These are phyloP conservation scores for Ceratitis capitata DNA, from an alignment of 1,140 invertebrate genomes.

Conservation along the genomic window DNA sequence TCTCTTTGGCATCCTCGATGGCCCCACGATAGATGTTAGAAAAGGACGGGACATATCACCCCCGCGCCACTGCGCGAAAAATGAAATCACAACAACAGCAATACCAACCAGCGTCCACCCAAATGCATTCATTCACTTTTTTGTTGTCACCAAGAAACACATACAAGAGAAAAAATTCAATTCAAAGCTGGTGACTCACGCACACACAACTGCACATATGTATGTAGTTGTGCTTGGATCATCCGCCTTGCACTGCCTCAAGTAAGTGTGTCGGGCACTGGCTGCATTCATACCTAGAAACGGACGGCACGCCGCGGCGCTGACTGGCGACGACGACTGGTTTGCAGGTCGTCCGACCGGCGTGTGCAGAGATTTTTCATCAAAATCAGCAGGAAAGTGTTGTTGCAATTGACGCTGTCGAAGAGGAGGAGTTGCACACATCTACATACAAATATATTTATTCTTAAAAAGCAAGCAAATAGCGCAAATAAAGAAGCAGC, in stretches of 20 bases:
- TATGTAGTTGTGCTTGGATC: background rate
- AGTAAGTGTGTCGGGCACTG: background rate
- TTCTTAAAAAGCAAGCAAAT: background rate
- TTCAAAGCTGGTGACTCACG: background rate
- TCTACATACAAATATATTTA: background rate
- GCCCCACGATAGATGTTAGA: no score
- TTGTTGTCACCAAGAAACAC: background rate
- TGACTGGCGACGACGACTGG: slow-evolving; percentile 19
- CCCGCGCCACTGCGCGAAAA: no score
- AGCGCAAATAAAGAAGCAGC: background rate
- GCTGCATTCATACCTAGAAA: background rate
- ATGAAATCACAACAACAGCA: background rate
- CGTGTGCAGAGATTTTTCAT: background rate
- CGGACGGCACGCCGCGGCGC: background rate
- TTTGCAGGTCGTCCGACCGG: slow-evolving; percentile 39
- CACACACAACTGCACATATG: background rate
- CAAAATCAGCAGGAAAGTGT: background rate
- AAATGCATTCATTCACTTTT: background rate
- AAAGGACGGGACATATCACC: no score
- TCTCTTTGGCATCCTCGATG: no score
- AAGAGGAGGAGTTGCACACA: background rate
- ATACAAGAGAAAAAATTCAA: background rate
- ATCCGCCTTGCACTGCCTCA: background rate
- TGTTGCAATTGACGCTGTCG: background rate
- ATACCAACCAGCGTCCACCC: background rate